Conservation (phyloP, 2,797 vertebrate species). For the Peromyscus melanophrys region DNA sequence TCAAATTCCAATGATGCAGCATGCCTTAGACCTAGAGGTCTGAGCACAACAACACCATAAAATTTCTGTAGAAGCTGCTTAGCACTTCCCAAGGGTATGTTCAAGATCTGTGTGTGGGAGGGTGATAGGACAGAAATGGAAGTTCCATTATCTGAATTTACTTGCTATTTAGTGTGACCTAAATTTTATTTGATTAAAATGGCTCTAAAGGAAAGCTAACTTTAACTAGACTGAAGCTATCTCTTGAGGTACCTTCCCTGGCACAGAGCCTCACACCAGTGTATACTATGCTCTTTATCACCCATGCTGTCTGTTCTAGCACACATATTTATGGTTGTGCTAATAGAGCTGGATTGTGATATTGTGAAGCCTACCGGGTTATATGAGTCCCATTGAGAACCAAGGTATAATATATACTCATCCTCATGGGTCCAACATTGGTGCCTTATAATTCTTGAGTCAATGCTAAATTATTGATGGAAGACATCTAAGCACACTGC, state of each 20-base stretch:
- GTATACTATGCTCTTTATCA: fast-evolving
- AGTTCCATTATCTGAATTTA: neutral
- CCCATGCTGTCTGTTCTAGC: neutral
- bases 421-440: neutral
- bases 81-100: neutral
- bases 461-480: neutral
- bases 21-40: too few species aligned
- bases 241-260: neutral
- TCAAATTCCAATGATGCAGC: neutral
- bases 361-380: neutral
- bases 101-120: neutral
- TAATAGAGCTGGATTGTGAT: neutral
- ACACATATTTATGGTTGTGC: fast-evolving
- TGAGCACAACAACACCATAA: neutral
- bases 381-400: neutral
- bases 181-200: neutral
- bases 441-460: neutral
- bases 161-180: neutral
- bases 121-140: neutral
- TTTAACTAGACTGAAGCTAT: neutral
- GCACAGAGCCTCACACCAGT: too few species aligned
- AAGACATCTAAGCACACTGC: neutral
- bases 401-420: neutral
- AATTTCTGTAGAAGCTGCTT: neutral
- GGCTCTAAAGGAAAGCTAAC: neutral